Evolutionary conservation across 2,113 vertebrate species (phyloP).

Genomic region (Trichechus manatus): DNA sequence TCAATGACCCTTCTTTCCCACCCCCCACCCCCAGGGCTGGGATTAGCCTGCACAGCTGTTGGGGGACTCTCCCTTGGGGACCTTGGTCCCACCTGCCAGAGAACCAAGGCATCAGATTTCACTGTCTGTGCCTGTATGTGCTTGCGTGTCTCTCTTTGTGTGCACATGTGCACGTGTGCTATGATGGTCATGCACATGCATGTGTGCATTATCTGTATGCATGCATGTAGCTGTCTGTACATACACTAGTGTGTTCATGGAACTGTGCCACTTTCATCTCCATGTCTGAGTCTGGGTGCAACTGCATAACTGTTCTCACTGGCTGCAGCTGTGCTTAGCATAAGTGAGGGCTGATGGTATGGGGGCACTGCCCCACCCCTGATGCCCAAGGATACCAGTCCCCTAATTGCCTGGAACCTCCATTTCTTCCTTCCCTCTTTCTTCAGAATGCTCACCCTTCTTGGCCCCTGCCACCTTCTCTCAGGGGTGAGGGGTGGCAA

Average conservation of each 20-base stretch:
- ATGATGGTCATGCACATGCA: background rate
- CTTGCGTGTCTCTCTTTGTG: background rate
- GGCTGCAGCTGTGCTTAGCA: background rate
- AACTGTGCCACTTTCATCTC: background rate
- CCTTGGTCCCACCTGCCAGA: constrained; percentile 9
- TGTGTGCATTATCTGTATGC: background rate
- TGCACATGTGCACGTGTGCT: fast-evolving
- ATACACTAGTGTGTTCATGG: fast-evolving
- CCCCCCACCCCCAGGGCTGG: background rate
- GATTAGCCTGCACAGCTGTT: constrained; percentile 30
- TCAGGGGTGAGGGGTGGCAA: background rate
- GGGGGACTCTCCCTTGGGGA: background rate
- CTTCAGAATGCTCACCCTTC: background rate
- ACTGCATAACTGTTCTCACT: background rate
- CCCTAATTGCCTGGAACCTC: background rate
- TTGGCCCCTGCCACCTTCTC: background rate
- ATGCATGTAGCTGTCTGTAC: background rate
- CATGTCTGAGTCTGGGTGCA: background rate
- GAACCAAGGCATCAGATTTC: background rate
- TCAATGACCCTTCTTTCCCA: background rate
- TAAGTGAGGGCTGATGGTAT: background rate
- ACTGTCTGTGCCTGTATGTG: background rate
- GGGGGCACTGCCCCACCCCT: background rate
- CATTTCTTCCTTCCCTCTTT: background rate
- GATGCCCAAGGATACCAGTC: background rate